Evolutionary conservation across 2,888 invertebrate genomes (phyloP), one percentile per base, ranked within the genome.

Genomic region (Parnassius smintheus): DNA sequence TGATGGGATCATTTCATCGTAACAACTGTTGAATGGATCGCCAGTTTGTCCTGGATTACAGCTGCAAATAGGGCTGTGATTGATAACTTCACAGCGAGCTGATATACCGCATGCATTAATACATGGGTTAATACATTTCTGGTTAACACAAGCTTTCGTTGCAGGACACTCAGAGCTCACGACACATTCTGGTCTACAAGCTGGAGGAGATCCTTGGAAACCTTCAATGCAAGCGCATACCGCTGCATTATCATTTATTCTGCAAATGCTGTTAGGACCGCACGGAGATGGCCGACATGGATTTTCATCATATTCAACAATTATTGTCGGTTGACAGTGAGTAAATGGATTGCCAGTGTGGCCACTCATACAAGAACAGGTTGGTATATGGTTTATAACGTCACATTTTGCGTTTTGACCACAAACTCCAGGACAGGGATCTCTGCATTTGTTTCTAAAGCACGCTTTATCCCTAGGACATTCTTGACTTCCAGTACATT

Each of bases 51-150:
- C 95, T 22, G 93, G 84, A 62, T 95, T 95, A 77, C 97, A 97
- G 69, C 94, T 95, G 78, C 97, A 97, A 64, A 97, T 95, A 12
- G 97, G 97, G 78, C 96, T 96, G 77, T 97, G 97, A 79, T 96
- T 96, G 45, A 96, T 94, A 2, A 97, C 96, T 73, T 95, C 94
- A 81, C 97, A 97, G 48, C 94, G 88, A 2, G 97, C 96, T 62
- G 93, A 94, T 25, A 93, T 85, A 10, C 97, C 97, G 81, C 97
- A 97, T 44, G 96, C 95, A 65, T 96, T 96, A 0, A 95, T 94
- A 73, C 97, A 97, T 13, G 97, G 97, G 86, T 97, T 96, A 0
- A 94, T 92, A 81, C 97, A 97, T 83, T 95, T 96, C 75, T 95
- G 94, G 82, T 95, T 96, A 44, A 96, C 93, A 74, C 97, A 97